Evolutionary conservation across 1,140 invertebrate genomes (phyloP).

Genomic region (Drosophila teissieri): DNA sequence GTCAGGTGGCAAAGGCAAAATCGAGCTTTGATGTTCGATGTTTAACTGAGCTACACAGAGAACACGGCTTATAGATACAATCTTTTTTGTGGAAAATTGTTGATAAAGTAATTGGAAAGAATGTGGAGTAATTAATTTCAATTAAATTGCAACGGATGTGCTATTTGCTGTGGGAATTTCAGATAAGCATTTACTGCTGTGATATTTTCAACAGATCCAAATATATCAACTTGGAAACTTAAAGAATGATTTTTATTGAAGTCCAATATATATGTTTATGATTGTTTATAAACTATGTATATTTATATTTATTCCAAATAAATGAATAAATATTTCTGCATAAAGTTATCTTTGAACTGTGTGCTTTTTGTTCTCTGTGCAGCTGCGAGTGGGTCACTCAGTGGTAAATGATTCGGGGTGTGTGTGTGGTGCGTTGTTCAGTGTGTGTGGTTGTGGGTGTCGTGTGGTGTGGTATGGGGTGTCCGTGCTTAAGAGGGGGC

Average conservation of each 20-base stretch:
- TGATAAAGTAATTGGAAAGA: not conserved
- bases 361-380: conserved; percentile 1
- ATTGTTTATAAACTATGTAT: too few relatives aligned
- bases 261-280: too few relatives aligned
- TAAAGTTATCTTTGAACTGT: not conserved
- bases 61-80: not conserved
- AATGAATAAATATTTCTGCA: too few relatives aligned
- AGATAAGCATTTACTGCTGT: too few relatives aligned
- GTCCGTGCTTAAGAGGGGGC: conserved; percentile 3
- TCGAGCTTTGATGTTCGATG: conserved; percentile 37
- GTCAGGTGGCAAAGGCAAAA: conserved; percentile 7
- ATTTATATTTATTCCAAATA: too few relatives aligned
- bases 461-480: not conserved
- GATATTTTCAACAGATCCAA: too few relatives aligned
- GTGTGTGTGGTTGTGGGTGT: too few relatives aligned
- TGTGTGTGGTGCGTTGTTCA: too few relatives aligned
- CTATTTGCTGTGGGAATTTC: not conserved
- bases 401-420: conserved; percentile 13
- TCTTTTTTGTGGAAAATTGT: too few relatives aligned
- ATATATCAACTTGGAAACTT: too few relatives aligned
- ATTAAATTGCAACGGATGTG: not conserved
- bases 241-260: too few relatives aligned
- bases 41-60: conserved; percentile 44
- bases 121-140: not conserved
- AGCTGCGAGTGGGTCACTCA: conserved; percentile 10